Evolutionary conservation across 1,140 invertebrate species (phyloP).

Genomic region (Campoletis sonorensis): DNA sequence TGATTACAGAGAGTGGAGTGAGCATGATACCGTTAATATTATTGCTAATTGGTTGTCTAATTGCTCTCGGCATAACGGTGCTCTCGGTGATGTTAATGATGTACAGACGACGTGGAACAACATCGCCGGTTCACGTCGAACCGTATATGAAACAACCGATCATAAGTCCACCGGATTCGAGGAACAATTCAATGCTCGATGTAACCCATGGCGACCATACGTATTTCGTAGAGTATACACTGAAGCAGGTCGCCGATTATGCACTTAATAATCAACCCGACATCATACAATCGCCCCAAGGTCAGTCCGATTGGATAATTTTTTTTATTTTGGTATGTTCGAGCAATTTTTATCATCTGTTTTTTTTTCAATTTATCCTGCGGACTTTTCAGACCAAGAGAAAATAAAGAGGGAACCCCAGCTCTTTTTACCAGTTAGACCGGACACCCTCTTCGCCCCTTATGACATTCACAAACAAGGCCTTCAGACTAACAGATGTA

Average conservation of each 20-base stretch:
- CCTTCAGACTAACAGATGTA: slow-evolving; percentile 73
- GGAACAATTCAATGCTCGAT: slow-evolving; percentile 76
- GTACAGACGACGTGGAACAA: slow-evolving; percentile 72
- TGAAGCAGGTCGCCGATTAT: slow-evolving; percentile 76
- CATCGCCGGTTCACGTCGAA: slow-evolving; percentile 75
- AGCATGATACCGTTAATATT: slow-evolving; percentile 80
- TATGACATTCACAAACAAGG: slow-evolving; percentile 75
- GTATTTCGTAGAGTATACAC: slow-evolving; percentile 77
- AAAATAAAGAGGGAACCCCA: slow-evolving; percentile 73
- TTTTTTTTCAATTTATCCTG: not conserved
- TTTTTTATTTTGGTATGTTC: not conserved
- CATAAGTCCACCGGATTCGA: slow-evolving; percentile 76
- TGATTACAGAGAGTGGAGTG: slow-evolving; percentile 79
- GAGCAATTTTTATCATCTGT: not conserved
- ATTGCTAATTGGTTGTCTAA: slow-evolving; percentile 79
- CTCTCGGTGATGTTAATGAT: slow-evolving; percentile 80
- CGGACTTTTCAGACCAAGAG: slow-evolving; percentile 66
- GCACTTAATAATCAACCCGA: slow-evolving; percentile 77
- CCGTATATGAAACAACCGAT: slow-evolving; percentile 79
- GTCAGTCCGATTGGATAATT: slow-evolving; percentile 58
- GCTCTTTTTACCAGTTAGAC: slow-evolving; percentile 74
- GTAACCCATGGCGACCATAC: slow-evolving; percentile 77
- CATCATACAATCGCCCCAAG: slow-evolving; percentile 77
- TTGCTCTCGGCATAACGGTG: slow-evolving; percentile 80
- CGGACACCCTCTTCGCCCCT: slow-evolving; percentile 74